Evolutionary conservation across 2,797 vertebrate genomes (phyloP).

Genomic region (Macroramphosus scolopax): DNA sequence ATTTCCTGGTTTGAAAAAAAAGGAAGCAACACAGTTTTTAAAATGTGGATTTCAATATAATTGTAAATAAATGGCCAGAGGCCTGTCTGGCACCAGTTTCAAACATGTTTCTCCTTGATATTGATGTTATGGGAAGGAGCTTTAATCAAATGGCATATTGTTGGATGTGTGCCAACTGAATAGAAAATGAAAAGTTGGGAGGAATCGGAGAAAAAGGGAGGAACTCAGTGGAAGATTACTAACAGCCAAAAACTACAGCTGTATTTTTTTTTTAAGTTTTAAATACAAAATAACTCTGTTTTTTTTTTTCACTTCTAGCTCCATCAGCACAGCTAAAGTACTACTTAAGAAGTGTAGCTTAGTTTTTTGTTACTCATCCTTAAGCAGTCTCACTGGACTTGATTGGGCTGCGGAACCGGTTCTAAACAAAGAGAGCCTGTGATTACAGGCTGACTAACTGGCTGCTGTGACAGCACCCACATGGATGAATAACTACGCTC

Average conservation of each 20-base stretch:
- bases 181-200: not conserved
- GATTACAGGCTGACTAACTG: constrained; percentile 69
- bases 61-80: constrained; percentile 7
- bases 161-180: constrained; percentile 4
- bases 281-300: not conserved
- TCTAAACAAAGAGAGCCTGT: constrained; percentile 68
- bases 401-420: constrained; percentile 77
- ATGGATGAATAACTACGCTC: constrained; percentile 30
- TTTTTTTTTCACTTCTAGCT: too few relatives aligned
- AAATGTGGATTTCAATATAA: not conserved
- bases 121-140: not conserved
- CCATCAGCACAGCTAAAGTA: too few relatives aligned
- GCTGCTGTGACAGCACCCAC: constrained; percentile 53
- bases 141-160: not conserved
- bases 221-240: not conserved
- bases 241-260: not conserved
- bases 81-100: not conserved
- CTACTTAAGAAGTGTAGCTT: constrained; percentile 5
- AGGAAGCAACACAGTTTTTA: not conserved
- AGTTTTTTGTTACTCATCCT: constrained; percentile 52
- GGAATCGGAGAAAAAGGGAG: too few relatives aligned
- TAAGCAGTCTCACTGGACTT: constrained; percentile 55
- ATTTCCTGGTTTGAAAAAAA: not conserved
- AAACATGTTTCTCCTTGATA: not conserved
- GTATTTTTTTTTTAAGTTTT: not conserved